Base-by-base conservation (phyloP, 1,140 invertebrate species). In the Sarcophaga bullata region DNA sequence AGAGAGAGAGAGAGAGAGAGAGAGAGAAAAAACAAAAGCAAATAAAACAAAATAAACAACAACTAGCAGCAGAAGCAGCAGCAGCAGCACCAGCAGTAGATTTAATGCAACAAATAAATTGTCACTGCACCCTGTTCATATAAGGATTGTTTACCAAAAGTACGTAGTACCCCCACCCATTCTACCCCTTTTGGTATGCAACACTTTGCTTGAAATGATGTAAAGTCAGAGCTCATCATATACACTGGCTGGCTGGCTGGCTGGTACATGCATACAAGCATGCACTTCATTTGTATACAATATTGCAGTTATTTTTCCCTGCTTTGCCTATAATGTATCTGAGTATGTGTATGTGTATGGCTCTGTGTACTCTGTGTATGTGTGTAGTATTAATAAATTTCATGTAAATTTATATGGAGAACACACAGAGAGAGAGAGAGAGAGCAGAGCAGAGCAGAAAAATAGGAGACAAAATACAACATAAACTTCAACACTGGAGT, bases 401-500 rank as follows among this genome's bases (percentile, higher is more conserved):
- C 25, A 37, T 37, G 25, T 37, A 37, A 37, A 37, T 37, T 37
- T 37, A 37, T 37, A 37, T 37, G 25, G 25, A 37, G 25, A 37
- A 37, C 25, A 37, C 1, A 1, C 1, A 37, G 1, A 58, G 15
- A 58, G 15, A n/a, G 54, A n/a, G 54, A 58, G 54, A 58, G 54
- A 58, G 15, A 58, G 54, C 1, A n/a, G 2, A 58, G 54, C 7
- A n/a, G 2, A 58, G 54, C 13, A n/a, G 54, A 13, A 58, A 58
- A 58, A 58, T n/a, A 58, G 25, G 25, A 58, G n/a, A 13, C 13
- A 78, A 78, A n/a, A 78, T 17, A 72, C 75, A 47, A 19, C 75
- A 78, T 78, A 48, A 78, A 78, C 75, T 78, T 78, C 75, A 78
- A 52, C 49, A 78, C n/a, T 78, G n/a, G 75, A 78, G 75, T 78